These are phyloP conservation scores for Excalfactoria chinensis DNA, from an alignment of 2,113 vertebrate species.

Conservation along the genomic window DNA sequence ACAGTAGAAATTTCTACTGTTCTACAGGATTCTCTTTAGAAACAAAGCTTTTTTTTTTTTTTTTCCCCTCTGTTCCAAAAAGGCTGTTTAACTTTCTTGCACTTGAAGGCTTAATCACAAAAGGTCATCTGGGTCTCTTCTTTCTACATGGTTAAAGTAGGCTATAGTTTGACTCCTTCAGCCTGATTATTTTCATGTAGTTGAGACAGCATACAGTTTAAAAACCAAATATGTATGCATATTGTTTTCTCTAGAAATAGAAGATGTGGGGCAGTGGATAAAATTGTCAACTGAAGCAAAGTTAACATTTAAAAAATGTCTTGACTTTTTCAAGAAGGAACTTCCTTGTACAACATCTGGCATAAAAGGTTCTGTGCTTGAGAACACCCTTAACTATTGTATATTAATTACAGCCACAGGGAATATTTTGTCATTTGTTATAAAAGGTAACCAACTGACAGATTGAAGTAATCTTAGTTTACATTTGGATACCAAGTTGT, in stretches of 20 bases:
- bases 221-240: too few relatives aligned
- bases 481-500: not conserved
- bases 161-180: not conserved
- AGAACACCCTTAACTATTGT: not conserved
- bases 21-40: not conserved
- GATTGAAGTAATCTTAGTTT: not conserved
- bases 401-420: not conserved
- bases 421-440: not conserved
- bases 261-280: not conserved
- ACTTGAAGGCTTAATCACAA: not conserved
- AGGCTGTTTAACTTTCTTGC: not conserved
- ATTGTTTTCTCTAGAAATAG: not conserved
- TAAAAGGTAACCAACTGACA: not conserved
- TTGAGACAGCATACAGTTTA: not conserved
- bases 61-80: not conserved
- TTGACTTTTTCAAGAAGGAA: not conserved
- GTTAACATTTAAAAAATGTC: not conserved
- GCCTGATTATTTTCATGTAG: not conserved
- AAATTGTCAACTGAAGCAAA: not conserved
- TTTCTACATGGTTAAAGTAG: not conserved
- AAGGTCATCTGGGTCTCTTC: not conserved
- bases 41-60: not conserved
- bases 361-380: not conserved
- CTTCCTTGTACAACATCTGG: not conserved
- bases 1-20: not conserved